phyloP scores from a whole-genome alignment of 2,797 vertebrate species.

The Mallotus villosus region DNA sequence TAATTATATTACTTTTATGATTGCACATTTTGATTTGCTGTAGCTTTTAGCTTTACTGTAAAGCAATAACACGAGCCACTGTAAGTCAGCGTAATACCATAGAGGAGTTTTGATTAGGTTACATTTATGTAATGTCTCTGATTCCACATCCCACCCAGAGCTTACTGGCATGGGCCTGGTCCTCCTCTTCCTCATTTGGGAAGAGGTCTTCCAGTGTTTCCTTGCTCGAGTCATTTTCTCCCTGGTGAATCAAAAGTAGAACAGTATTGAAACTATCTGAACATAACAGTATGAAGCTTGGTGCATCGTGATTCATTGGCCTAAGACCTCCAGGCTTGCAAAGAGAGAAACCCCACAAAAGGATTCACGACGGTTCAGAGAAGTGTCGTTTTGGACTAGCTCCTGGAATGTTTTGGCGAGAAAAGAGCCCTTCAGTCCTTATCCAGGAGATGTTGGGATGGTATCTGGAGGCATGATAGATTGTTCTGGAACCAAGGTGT shows the following conservation, averaged over 20 bases:
- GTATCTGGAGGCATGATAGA: not conserved
- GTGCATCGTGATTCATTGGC: not conserved
- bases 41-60: not conserved
- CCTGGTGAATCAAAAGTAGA: not conserved
- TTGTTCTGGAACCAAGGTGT: conserved; percentile 8
- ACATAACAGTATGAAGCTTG: not conserved
- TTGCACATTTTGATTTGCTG: not conserved
- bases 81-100: not conserved
- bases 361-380: not conserved
- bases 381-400: not conserved
- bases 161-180: conserved; percentile 5
- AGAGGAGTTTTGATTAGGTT: not conserved
- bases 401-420: not conserved
- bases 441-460: not conserved
- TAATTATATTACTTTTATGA: not conserved
- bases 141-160: not conserved
- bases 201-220: conserved; percentile 6
- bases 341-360: too few species aligned
- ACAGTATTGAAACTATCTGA: not conserved
- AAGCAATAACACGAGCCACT: not conserved
- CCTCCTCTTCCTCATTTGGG: conserved; percentile 5
- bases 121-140: not conserved
- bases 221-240: conserved; percentile 4
- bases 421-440: not conserved
- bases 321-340: not conserved